Evolutionary conservation across 2,797 vertebrate species (phyloP), one percentile per base, ranked within the genome.

Genomic region (Oreochromis mossambicus): DNA sequence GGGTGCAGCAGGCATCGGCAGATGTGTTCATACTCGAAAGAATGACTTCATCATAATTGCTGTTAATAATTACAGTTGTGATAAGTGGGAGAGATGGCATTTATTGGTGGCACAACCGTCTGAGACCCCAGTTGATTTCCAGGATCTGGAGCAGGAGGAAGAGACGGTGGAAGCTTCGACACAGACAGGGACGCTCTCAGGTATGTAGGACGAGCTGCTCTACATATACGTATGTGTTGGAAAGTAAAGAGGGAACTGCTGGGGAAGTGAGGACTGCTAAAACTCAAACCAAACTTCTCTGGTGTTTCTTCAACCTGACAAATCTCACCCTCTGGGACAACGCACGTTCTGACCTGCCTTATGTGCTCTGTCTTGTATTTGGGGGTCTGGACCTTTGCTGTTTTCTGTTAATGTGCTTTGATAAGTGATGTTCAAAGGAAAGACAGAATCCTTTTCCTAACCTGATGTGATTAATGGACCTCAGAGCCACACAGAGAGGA

Each of bases 61-160:
- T 97, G 98, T 99, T 98, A 99, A 97, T 98, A 96, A 99, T 99
- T 99, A 98, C 96, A 97, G 91, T 86, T 77, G 78, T 76, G 93
- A 96, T 95, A 95, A 95, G 91, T 63, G 21, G 56, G 46, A 26
- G 82, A 87, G 73, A 82, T 66, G 76, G 85, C 80, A 92, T 95
- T 94, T 96, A 95, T 95, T 85, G 88, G 95, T 87, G 82, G 81
- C 48, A 88, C 41, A 77, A 51, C 26, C n/a, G 5, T 81, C 73
- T 34, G 19, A 78, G 46, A 38, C 81, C 70, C 29, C 91, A 96
- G 78, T 91, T 87, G 58, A 88, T 90, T 56, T 78, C 54, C 79
- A 46, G 73, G 70, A 82, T 63, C 56, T n/a, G 81, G 77, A 81
- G 38, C 70, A 88, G 32, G 52, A 66, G 58, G 83, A 83, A 21